Conservation (phyloP, 2,888 invertebrate genomes). For the Cryptosula pallasiana region DNA sequence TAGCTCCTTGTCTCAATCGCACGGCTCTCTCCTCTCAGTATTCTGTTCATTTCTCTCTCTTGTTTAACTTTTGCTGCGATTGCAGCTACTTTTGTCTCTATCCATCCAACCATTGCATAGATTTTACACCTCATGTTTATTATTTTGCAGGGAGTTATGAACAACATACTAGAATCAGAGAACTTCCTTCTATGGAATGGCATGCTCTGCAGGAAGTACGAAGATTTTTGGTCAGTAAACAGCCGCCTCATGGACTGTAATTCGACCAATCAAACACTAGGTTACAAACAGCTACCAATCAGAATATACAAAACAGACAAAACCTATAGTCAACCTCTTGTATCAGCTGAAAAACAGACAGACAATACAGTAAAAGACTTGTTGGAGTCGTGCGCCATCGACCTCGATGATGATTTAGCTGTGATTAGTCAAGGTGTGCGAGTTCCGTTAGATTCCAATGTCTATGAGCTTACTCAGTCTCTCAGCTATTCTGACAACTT, state of each 20-base stretch:
- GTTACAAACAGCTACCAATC: constrained; percentile 43
- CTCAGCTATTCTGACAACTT: constrained; percentile 19
- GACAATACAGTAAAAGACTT: constrained; percentile 2
- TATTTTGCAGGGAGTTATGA: constrained; percentile 38
- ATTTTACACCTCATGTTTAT: not conserved
- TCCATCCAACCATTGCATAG: no score
- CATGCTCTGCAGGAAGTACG: constrained; percentile 85
- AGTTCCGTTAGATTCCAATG: not conserved
- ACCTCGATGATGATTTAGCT: not conserved
- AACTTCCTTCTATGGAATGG: constrained; percentile 94
- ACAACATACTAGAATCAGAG: constrained; percentile 70
- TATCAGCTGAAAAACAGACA: not conserved
- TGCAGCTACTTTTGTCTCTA: no score
- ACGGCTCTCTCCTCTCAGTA: no score
- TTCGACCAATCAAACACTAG: constrained; percentile 36
- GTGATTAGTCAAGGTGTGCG: not conserved
- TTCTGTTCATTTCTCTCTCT: no score
- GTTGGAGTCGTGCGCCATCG: not conserved
- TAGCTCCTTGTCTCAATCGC: no score
- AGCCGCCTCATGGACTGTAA: constrained; percentile 79
- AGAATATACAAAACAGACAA: constrained; percentile 42
- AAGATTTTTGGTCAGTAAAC: constrained; percentile 98
- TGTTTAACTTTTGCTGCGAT: no score
- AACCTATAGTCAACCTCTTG: constrained; percentile 20
- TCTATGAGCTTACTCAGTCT: constrained; percentile 4